Percentiles rank a stretch among this genome's conserved stretches.
Evolutionary conservation across 2,113 vertebrate species (phyloP).

Genomic region (Athene cunicularia): DNA sequence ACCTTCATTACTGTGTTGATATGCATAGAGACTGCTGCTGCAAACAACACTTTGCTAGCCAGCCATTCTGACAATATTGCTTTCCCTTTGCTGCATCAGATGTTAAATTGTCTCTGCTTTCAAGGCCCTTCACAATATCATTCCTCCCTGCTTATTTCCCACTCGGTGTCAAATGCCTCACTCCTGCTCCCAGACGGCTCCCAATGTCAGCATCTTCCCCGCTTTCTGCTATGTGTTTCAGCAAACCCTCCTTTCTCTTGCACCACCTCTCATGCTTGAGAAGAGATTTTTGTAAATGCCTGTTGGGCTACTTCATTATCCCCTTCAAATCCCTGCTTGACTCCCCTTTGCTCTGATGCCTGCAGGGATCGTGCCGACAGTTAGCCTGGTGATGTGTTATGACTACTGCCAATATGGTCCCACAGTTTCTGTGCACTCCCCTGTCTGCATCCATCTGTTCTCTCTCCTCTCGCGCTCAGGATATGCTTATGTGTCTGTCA

Average conservation of each 20-base stretch:
- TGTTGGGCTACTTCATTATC: not conserved
- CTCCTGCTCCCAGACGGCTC: not conserved
- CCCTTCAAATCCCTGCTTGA: not conserved
- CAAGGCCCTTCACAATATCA: not conserved
- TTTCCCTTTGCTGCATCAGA: not conserved
- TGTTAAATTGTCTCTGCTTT: not conserved
- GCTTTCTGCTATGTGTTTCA: rapidly evolving
- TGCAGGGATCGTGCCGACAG: not conserved
- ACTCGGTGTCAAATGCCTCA: not conserved
- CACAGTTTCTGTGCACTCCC: rapidly evolving
- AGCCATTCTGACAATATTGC: not conserved
- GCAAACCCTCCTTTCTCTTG: not conserved
- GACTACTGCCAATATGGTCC: constrained; percentile 16
- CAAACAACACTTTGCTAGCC: not conserved
- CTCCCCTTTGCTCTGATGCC: not conserved
- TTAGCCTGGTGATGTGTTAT: not conserved
- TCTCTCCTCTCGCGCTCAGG: not conserved
- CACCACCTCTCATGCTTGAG: not conserved
- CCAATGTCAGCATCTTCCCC: not conserved
- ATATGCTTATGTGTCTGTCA: not conserved
- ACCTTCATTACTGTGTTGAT: not conserved
- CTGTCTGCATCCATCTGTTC: constrained; percentile 28
- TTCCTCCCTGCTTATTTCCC: not conserved
- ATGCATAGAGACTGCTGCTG: not conserved
- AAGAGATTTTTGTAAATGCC: not conserved